A percentile compares a stretch with the other conserved stretches of the same genome.
phyloP scores from a whole-genome alignment of 2,888 invertebrate species.

The Lutraria lutraria region DNA sequence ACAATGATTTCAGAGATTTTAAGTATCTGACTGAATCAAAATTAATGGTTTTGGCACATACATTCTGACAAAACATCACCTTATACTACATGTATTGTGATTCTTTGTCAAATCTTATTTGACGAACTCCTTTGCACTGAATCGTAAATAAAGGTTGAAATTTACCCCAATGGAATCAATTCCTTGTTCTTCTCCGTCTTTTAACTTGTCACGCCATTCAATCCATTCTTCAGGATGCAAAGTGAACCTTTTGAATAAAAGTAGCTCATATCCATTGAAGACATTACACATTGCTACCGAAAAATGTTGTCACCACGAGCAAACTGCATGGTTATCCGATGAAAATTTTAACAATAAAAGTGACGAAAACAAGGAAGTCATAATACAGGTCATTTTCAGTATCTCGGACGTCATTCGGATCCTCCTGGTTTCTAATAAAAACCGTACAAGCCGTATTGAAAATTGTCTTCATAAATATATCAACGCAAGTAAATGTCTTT shows the following conservation, averaged over 20 bases:
- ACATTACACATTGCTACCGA: constrained; percentile 47
- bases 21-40: no score
- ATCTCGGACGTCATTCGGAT: constrained; percentile 8
- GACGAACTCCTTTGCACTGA: no score
- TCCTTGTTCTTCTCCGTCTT: constrained; percentile 72
- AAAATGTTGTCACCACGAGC: background rate
- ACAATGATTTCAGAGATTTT: no score
- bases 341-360: background rate
- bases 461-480: no score
- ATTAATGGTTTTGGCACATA: no score
- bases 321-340: background rate
- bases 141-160: background rate
- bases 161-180: constrained; percentile 64
- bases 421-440: background rate
- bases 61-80: no score
- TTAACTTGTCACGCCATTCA: constrained; percentile 79
- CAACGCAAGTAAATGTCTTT: no score
- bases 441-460: background rate
- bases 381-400: background rate
- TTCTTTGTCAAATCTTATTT: no score
- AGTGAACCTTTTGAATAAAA: constrained; percentile 84
- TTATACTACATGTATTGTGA: no score
- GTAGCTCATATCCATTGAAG: constrained; percentile 84
- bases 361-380: constrained; percentile 8
- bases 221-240: constrained; percentile 82